Conservation (phyloP, 2,888 invertebrate species). For the Eupithecia subumbrata region DNA sequence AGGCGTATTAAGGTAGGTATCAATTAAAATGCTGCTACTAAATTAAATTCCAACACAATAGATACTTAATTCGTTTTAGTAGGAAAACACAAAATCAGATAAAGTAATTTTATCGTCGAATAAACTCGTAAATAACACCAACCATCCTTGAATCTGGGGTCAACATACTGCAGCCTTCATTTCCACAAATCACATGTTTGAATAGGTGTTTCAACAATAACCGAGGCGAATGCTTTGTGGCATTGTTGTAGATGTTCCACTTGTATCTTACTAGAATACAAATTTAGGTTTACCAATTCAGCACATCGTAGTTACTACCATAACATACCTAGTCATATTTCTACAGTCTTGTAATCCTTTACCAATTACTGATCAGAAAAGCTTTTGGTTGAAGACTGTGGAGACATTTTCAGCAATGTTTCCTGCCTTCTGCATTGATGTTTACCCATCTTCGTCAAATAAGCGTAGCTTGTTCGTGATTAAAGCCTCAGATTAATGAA, state of each 20-base stretch:
- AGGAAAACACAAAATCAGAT: conserved; percentile 10
- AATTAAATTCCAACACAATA: conserved; percentile 6
- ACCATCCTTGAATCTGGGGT: conserved; percentile 56
- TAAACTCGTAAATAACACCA: conserved; percentile 41
- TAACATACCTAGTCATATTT: background rate
- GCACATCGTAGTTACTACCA: background rate
- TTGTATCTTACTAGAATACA: conserved; percentile 40
- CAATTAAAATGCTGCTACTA: background rate
- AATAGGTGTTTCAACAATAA: conserved; percentile 54
- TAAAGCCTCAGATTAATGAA: conserved; percentile 12
- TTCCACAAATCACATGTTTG: conserved; percentile 54
- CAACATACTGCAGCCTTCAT: conserved; percentile 53
- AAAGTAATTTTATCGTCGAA: conserved; percentile 7
- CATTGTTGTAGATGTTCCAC: conserved; percentile 42
- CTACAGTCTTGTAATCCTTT: background rate
- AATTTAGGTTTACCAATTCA: conserved; percentile 17
- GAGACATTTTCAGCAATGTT: background rate
- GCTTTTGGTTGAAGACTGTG: background rate
- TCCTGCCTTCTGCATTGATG: background rate
- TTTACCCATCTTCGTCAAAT: background rate
- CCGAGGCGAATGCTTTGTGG: conserved; percentile 45
- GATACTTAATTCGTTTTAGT: background rate
- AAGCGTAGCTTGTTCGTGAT: conserved; percentile 2
- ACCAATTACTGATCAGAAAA: background rate
- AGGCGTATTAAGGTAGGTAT: background rate